Percentiles rank a stretch among this genome's conserved stretches.
Conservation (phyloP, 2,888 invertebrate species). For the Cantharis lateralis region DNA sequence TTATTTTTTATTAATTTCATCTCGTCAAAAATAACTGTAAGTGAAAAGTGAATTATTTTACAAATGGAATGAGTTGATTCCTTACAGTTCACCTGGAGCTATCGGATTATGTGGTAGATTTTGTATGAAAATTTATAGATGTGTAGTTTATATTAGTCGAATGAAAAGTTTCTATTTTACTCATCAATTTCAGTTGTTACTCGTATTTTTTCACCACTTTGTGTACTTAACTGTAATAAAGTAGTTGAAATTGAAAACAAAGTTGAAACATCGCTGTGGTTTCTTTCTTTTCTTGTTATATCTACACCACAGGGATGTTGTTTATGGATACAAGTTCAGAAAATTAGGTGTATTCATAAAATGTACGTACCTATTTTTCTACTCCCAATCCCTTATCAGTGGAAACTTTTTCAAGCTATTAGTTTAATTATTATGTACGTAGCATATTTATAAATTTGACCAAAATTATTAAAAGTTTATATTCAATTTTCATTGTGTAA, state of each 20-base stretch:
- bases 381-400: slow-evolving; percentile 14
- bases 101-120: neutral
- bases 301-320: slow-evolving; percentile 8
- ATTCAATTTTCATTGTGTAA: neutral
- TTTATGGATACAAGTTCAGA: slow-evolving; percentile 8
- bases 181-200: neutral
- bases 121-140: neutral
- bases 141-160: neutral
- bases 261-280: slow-evolving; percentile 3
- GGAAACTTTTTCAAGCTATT: neutral
- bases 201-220: slow-evolving; percentile 16
- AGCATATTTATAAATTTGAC: neutral
- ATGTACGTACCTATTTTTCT: slow-evolving; percentile 31
- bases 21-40: neutral
- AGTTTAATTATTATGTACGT: neutral
- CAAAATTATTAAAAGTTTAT: neutral
- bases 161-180: neutral
- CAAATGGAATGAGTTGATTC: neutral
- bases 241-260: slow-evolving; percentile 17
- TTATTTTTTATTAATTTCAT: neutral
- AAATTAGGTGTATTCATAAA: slow-evolving; percentile 19
- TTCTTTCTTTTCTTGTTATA: neutral
- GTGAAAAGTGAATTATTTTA: neutral
- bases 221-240: slow-evolving; percentile 27
- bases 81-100: neutral